phyloP scores from a whole-genome alignment of 2,113 vertebrate species.

The Channa maculata region DNA sequence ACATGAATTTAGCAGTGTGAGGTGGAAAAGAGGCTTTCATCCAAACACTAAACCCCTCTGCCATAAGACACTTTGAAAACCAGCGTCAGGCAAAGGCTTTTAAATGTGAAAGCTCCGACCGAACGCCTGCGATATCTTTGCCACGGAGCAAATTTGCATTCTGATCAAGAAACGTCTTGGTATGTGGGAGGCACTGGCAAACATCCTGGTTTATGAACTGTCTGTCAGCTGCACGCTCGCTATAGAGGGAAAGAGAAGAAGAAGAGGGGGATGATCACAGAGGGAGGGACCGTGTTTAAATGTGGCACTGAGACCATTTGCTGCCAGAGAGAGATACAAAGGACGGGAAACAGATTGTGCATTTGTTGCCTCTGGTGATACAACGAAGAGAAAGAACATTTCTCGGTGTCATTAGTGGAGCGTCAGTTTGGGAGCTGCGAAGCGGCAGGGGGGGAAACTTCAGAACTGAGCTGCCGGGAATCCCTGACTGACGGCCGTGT shows the following conservation, averaged over 20 bases:
- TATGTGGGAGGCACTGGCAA: slow-evolving; percentile 77
- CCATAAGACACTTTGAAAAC: slow-evolving; percentile 4
- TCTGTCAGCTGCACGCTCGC: slow-evolving; percentile 56
- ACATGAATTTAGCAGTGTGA: background rate
- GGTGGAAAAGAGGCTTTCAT: slow-evolving; percentile 13
- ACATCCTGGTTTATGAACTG: slow-evolving; percentile 66
- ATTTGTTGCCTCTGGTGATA: slow-evolving; percentile 19
- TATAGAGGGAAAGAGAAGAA: slow-evolving; percentile 3
- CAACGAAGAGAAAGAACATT: slow-evolving; percentile 1
- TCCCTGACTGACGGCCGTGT: background rate
- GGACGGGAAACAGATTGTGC: slow-evolving; percentile 31
- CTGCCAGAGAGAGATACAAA: slow-evolving; percentile 23
- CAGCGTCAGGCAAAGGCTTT: background rate
- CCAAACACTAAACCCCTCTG: background rate
- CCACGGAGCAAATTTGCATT: slow-evolving; percentile 61
- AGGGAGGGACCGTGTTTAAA: slow-evolving; percentile 14
- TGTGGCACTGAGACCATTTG: slow-evolving; percentile 8
- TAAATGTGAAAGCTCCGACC: slow-evolving; percentile 20
- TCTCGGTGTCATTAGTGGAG: background rate
- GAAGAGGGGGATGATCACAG: background rate
- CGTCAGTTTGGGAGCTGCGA: slow-evolving; percentile 9
- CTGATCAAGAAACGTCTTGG: slow-evolving; percentile 63
- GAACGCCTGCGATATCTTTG: slow-evolving; percentile 44
- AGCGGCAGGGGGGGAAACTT: slow-evolving; percentile 54
- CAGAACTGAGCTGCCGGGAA: background rate